phyloP scores from a whole-genome alignment of 2,797 vertebrate genomes.

The Peromyscus melanophrys region DNA sequence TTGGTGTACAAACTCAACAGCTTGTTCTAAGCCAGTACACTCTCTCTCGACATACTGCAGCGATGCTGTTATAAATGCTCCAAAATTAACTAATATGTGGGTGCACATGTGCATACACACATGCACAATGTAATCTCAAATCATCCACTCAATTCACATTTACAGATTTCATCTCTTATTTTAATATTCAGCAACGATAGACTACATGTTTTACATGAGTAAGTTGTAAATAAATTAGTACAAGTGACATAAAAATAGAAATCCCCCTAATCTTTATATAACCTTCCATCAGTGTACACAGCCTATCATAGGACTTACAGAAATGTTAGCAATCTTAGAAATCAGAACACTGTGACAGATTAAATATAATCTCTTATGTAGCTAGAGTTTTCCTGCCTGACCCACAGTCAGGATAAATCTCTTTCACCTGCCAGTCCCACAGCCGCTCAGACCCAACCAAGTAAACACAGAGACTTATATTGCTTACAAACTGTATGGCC shows the following conservation, averaged over 20 bases:
- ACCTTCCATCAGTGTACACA: background rate
- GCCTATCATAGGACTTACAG: background rate
- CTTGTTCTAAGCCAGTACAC: background rate
- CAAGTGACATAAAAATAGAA: background rate
- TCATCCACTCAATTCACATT: background rate
- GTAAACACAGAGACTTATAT: no score
- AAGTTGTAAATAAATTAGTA: background rate
- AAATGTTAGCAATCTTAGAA: background rate
- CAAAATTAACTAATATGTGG: background rate
- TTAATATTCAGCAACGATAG: background rate
- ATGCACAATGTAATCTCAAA: background rate
- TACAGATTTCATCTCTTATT: background rate
- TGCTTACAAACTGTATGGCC: no score
- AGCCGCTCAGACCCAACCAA: no score
- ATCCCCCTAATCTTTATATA: background rate
- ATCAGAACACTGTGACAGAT: background rate
- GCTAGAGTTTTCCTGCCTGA: no score
- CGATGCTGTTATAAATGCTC: background rate
- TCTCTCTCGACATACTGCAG: background rate
- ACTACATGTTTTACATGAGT: background rate
- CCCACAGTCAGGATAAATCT: no score
- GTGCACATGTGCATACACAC: background rate
- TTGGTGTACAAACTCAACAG: background rate
- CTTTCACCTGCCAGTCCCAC: no score
- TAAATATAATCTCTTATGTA: background rate